A percentile compares a stretch with the other conserved stretches of the same genome.
Evolutionary conservation across 2,888 invertebrate genomes (phyloP).

Genomic region (Eupelmus urozonus): DNA sequence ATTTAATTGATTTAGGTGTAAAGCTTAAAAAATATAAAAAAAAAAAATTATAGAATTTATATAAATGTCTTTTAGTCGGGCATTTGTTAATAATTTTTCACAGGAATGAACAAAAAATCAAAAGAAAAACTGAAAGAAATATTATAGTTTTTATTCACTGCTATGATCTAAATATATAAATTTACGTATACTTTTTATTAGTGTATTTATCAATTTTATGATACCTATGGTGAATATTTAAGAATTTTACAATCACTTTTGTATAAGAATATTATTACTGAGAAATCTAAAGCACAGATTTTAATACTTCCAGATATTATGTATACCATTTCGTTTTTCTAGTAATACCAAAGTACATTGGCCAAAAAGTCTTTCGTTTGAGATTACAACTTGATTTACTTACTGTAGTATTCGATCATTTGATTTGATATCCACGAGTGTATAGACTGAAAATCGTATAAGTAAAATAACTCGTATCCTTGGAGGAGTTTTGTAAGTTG

Average conservation of each 20-base stretch:
- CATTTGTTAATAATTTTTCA: not conserved
- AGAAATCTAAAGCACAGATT: constrained; percentile 7
- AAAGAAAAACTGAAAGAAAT: not conserved
- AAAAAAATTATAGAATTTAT: not conserved
- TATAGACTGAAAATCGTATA: constrained; percentile 56
- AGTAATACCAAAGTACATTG: constrained; percentile 62
- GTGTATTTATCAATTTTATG: constrained; percentile 36
- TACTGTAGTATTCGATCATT: constrained; percentile 41
- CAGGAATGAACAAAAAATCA: no score
- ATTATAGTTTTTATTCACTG: not conserved
- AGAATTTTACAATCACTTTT: constrained; percentile 16
- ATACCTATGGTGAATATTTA: constrained; percentile 10
- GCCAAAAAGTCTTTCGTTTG: constrained; percentile 62
- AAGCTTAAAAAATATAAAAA: not conserved
- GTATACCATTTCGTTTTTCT: constrained; percentile 30
- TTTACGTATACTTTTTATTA: constrained; percentile 15
- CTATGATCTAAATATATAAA: not conserved
- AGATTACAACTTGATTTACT: constrained; percentile 10
- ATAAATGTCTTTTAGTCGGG: not conserved
- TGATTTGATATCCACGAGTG: constrained; percentile 48
- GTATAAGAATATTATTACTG: constrained; percentile 13
- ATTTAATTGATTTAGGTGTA: constrained; percentile 15
- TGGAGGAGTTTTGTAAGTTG: constrained; percentile 45
- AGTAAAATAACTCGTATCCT: constrained; percentile 22
- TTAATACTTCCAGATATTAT: constrained; percentile 11